Evolutionary conservation across 1,140 invertebrate species (phyloP).

Genomic region (Aphelenchoides fujianensis): DNA sequence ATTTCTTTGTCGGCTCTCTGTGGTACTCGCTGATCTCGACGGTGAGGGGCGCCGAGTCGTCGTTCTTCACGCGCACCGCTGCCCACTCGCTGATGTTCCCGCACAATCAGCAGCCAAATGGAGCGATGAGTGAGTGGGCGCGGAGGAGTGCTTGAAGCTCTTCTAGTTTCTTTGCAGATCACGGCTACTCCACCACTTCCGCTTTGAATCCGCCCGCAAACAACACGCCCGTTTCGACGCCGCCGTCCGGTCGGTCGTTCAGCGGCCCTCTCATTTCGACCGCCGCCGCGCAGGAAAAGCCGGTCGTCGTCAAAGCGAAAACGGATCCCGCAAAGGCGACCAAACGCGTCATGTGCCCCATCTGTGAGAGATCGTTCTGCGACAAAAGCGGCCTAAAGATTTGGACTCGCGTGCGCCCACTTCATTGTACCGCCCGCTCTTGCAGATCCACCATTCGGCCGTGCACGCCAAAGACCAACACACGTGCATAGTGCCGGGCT

Average conservation of each 20-base stretch:
- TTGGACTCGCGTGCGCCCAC: no score
- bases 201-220: no score
- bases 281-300: no score
- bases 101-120: not conserved
- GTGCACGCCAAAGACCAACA: slow-evolving; percentile 82
- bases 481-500: slow-evolving; percentile 95
- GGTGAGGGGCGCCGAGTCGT: not conserved
- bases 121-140: not conserved
- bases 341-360: slow-evolving; percentile 81
- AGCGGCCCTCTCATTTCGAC: no score
- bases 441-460: slow-evolving; percentile 97
- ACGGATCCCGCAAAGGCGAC: not conserved
- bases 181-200: not conserved
- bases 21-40: slow-evolving; percentile 20
- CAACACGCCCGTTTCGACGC: no score
- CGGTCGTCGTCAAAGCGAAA: no score
- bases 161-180: not conserved
- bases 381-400: slow-evolving; percentile 99
- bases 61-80: not conserved
- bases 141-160: not conserved
- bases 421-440: no score
- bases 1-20: slow-evolving; percentile 6
- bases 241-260: no score
- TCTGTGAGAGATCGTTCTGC: slow-evolving; percentile 97
- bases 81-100: no score